These are phyloP conservation scores for Gandaritis pyraliata DNA, from an alignment of 2,888 invertebrate species.

Conservation along the genomic window DNA sequence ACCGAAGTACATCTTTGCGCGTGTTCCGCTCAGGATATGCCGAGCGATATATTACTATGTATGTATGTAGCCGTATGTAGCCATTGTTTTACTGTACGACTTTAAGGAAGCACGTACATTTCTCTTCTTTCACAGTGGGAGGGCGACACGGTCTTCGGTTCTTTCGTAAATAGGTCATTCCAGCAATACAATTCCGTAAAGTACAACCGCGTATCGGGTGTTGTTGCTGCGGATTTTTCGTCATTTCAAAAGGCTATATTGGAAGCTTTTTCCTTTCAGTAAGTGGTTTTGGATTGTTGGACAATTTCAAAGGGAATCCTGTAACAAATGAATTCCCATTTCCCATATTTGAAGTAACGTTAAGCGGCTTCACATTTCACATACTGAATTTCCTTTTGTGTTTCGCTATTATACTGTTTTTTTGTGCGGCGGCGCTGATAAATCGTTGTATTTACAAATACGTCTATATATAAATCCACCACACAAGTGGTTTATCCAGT, in stretches of 20 bases:
- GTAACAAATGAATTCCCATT: slow-evolving; percentile 23
- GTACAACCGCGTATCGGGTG: slow-evolving; percentile 36
- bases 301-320: slow-evolving; percentile 20
- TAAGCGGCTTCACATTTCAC: slow-evolving; percentile 13
- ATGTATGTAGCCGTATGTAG: slow-evolving; percentile 22
- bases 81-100: slow-evolving; percentile 35
- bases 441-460: slow-evolving; percentile 10
- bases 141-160: slow-evolving; percentile 34
- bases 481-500: slow-evolving; percentile 10
- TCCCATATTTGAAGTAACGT: slow-evolving; percentile 15
- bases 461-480: slow-evolving; percentile 2
- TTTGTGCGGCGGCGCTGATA: neutral
- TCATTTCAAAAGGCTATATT: slow-evolving; percentile 35
- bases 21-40: slow-evolving; percentile 25
- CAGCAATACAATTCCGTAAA: slow-evolving; percentile 35
- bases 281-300: slow-evolving; percentile 34
- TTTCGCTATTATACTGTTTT: neutral
- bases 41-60: slow-evolving; percentile 22
- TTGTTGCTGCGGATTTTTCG: slow-evolving; percentile 32
- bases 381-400: slow-evolving; percentile 7
- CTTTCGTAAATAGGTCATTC: slow-evolving; percentile 42
- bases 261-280: slow-evolving; percentile 34
- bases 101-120: slow-evolving; percentile 33
- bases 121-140: slow-evolving; percentile 32
- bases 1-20: slow-evolving; percentile 14